Percentiles rank a stretch among this genome's conserved stretches.
phyloP scores from a whole-genome alignment of 2,888 invertebrate species.

The Phyto melanocephala region DNA sequence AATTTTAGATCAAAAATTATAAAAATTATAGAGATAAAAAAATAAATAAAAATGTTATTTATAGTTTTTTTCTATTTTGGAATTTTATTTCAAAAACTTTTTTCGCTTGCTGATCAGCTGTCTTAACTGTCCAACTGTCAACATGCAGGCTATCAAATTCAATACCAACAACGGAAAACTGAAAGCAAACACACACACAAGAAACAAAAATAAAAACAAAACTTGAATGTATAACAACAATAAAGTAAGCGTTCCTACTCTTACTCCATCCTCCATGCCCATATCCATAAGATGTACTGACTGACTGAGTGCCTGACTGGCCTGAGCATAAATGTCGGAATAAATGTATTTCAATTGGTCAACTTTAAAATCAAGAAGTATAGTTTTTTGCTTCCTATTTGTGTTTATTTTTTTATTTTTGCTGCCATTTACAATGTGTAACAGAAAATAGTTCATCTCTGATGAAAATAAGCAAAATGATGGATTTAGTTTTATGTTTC shows the following conservation, averaged over 20 bases:
- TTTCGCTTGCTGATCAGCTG: constrained; percentile 38
- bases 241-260: not conserved
- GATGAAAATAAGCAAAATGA: constrained; percentile 53
- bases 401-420: not conserved
- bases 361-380: constrained; percentile 44
- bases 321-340: constrained; percentile 1
- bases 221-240: constrained; percentile 41
- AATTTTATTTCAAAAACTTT: not conserved
- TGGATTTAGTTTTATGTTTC: constrained; percentile 37
- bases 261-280: constrained; percentile 16
- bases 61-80: constrained; percentile 7
- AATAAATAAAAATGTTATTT: not conserved
- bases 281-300: constrained; percentile 4
- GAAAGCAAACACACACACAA: not conserved
- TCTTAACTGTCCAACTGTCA: constrained; percentile 63
- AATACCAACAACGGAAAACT: constrained; percentile 4
- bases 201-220: constrained; percentile 32
- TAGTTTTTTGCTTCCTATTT: constrained; percentile 4
- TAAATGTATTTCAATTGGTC: constrained; percentile 55
- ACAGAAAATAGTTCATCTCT: constrained; percentile 57
- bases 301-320: constrained; percentile 2
- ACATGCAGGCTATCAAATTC: constrained; percentile 59
- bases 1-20: no score
- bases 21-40: no score
- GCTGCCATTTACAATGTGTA: constrained; percentile 36